These are phyloP conservation scores for Polypterus bichir DNA, from an alignment of 2,113 vertebrate species.

Conservation along the genomic window DNA sequence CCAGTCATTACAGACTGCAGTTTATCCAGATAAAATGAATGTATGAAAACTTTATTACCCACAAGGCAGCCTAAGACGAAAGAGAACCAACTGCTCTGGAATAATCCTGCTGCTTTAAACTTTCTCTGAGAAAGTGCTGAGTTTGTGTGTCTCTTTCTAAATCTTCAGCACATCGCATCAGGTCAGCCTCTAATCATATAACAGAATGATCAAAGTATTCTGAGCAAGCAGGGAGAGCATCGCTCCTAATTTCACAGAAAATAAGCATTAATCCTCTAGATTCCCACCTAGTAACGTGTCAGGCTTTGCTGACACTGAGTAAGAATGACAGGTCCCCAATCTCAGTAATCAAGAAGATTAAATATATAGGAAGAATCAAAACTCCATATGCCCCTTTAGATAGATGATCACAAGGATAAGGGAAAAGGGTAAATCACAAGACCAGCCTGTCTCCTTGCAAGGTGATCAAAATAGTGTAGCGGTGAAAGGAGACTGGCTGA, in stretches of 20 bases:
- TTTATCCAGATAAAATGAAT: slow-evolving; percentile 56
- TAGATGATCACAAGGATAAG: slow-evolving; percentile 34
- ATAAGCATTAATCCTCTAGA: slow-evolving; percentile 36
- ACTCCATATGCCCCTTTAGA: slow-evolving; percentile 28
- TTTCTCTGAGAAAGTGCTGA: slow-evolving; percentile 41
- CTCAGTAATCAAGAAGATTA: slow-evolving; percentile 42
- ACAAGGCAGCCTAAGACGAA: slow-evolving; percentile 36
- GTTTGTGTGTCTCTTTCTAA: slow-evolving; percentile 31
- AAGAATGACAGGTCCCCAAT: slow-evolving; percentile 26
- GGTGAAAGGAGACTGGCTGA: too few species aligned
- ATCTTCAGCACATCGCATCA: slow-evolving; percentile 44
- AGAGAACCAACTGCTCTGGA: slow-evolving; percentile 46
- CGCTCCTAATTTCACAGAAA: slow-evolving; percentile 40
- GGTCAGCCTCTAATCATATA: slow-evolving; percentile 49
- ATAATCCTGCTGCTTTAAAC: slow-evolving; percentile 37
- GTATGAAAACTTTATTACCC: slow-evolving; percentile 70
- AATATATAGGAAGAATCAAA: slow-evolving; percentile 32
- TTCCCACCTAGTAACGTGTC: slow-evolving; percentile 20
- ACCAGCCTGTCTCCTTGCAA: slow-evolving; percentile 24
- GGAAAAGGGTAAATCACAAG: slow-evolving; percentile 33
- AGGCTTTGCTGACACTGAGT: slow-evolving; percentile 26
- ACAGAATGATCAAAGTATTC: slow-evolving; percentile 50
- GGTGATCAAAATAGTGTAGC: slow-evolving; percentile 34
- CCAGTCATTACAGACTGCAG: slow-evolving; percentile 60
- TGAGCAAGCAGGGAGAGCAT: slow-evolving; percentile 32